These are phyloP conservation scores for Diplodus puntazzo DNA, from an alignment of 2,797 vertebrate genomes.

Conservation along the genomic window DNA sequence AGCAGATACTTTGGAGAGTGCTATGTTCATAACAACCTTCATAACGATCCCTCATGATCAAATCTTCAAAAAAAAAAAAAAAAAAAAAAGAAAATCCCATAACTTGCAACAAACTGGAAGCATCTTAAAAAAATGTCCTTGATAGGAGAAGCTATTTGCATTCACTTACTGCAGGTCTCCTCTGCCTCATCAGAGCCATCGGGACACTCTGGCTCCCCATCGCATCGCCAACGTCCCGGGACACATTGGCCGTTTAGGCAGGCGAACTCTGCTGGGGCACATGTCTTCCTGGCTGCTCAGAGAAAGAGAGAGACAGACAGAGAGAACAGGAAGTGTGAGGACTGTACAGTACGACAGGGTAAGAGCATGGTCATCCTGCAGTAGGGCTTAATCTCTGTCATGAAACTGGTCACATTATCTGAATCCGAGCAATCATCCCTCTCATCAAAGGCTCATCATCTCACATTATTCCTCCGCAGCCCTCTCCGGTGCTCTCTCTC, in stretches of 20 bases:
- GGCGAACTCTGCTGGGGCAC: slow-evolving; percentile 92
- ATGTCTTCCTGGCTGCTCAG: slow-evolving; percentile 93
- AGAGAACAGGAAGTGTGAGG: slow-evolving; percentile 17
- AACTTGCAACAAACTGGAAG: background rate
- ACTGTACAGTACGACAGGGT: background rate
- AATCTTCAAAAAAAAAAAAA: background rate
- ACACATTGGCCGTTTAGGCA: slow-evolving; percentile 96
- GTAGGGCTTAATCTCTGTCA: slow-evolving; percentile 10
- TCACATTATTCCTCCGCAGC: slow-evolving; percentile 23
- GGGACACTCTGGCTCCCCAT: slow-evolving; percentile 94
- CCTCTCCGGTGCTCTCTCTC: slow-evolving; percentile 13
- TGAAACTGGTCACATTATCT: slow-evolving; percentile 48
- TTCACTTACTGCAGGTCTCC: slow-evolving; percentile 92
- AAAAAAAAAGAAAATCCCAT: background rate
- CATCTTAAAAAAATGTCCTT: background rate
- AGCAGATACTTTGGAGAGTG: background rate
- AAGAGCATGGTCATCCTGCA: slow-evolving; percentile 3
- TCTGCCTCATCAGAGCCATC: slow-evolving; percentile 95
- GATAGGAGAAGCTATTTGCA: background rate
- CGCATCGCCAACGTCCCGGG: slow-evolving; percentile 93
- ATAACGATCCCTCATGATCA: background rate
- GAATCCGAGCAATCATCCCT: slow-evolving; percentile 49
- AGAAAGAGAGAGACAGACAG: slow-evolving; percentile 47
- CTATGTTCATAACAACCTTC: background rate
- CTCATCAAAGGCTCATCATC: slow-evolving; percentile 51